Base-by-base conservation (phyloP, 2,113 vertebrate genomes). In the Dromas ardeola region DNA sequence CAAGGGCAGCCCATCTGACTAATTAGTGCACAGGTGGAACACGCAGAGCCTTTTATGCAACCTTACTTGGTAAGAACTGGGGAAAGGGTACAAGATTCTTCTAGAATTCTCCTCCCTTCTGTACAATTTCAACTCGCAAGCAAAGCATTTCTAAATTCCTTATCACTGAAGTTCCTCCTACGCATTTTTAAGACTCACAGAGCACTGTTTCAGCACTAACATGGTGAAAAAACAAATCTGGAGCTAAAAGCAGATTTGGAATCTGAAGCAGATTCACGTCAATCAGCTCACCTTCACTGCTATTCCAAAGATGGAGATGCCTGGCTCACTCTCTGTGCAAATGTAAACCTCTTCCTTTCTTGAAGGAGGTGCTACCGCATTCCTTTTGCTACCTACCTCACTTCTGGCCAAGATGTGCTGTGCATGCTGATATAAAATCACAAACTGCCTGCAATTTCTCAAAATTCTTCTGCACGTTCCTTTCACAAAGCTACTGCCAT, bases 221-320 rank as follows among this genome's bases (percentile, higher is more conserved):
- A 23, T 23, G 53, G 25, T 67, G 32, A 2, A 56, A 84, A 74
- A 53, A 23, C 15, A 29, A 69, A 86, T 29, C 67, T 86, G 79
- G 45, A 88, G 50, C 86, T 82, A 93, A 92, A 95, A 84, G 77
- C 69, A 89, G 73, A 59, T 77, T 50, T 91, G 63, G 76, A 87
- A 85, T 69, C 65, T n/a, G 45, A 94, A 89, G 77, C 76, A 85
- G 66, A 56, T 85, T 82, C 56, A 13, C 23, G 56, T 91, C 95
- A 95, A 65, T 26, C 70, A 81, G 73, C 59, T 93, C 84, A 89
- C 81, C 86, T 91, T 56, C 19, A 3, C 26, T n/a, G 53, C 56
- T 69, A 0, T 32, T 76, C 65, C 81, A 59, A 91, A 94, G 93
- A 73, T 2, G 7, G 47, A 94, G 65, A 84, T 22, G 73, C 56